Percentiles rank a stretch among this genome's conserved stretches.
Conservation (phyloP, 1,140 invertebrate species). For the Thaumatotibia leucotreta region DNA sequence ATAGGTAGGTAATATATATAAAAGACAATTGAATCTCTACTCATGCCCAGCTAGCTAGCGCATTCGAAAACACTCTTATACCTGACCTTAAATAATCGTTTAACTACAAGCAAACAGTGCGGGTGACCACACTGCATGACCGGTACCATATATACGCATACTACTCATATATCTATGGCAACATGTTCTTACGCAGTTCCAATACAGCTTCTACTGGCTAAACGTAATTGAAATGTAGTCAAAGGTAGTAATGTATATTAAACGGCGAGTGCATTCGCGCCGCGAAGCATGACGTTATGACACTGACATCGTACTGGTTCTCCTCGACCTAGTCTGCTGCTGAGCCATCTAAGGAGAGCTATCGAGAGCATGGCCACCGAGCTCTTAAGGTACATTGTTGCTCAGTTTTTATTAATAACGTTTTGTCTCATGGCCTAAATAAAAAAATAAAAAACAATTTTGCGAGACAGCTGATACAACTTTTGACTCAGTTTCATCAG, state of each 20-base stretch:
- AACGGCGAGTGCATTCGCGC: conserved; percentile 21
- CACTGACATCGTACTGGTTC: conserved; percentile 70
- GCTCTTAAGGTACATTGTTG: conserved; percentile 66
- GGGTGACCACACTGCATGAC: conserved; percentile 7
- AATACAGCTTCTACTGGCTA: background rate
- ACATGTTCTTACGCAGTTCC: background rate
- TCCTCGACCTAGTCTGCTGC: conserved; percentile 73
- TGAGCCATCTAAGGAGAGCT: conserved; percentile 73
- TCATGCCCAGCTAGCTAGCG: background rate
- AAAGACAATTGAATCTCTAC: background rate
- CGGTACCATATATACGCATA: background rate
- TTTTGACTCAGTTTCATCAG: background rate
- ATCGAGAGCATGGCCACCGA: conserved; percentile 73
- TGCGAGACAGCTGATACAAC: background rate
- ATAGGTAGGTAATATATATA: background rate
- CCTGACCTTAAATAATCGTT: conserved; percentile 11
- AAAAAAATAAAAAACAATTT: background rate
- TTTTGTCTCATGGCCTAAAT: background rate
- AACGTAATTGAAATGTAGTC: background rate
- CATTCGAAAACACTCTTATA: conserved; percentile 11
- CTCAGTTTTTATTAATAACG: conserved; percentile 31
- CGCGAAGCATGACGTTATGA: conserved; percentile 49
- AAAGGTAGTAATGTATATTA: conserved; percentile 40
- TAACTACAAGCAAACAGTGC: conserved; percentile 11
- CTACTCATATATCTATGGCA: background rate